phyloP scores from a whole-genome alignment of 2,797 vertebrate genomes.

The Megaceryle alcyon region DNA sequence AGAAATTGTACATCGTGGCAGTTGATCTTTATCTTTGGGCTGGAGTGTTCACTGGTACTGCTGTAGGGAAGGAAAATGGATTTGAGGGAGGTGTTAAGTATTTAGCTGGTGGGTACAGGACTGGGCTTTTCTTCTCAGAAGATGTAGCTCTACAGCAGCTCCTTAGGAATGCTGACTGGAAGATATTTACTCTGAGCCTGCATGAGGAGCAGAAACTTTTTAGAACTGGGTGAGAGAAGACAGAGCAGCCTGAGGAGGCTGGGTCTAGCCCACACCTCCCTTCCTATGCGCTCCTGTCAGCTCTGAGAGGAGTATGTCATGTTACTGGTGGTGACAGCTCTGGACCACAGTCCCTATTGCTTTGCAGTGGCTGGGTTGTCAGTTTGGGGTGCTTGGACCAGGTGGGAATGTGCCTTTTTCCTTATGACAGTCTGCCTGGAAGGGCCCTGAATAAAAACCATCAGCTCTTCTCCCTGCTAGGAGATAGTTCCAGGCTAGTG shows the following conservation, averaged over 20 bases:
- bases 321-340: neutral
- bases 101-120: neutral
- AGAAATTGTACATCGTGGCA: neutral
- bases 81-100: neutral
- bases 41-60: neutral
- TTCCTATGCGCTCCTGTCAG: rapidly evolving
- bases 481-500: neutral
- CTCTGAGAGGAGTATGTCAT: rapidly evolving
- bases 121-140: neutral
- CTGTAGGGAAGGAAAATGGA: neutral
- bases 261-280: rapidly evolving
- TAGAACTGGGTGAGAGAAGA: neutral
- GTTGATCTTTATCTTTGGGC: neutral
- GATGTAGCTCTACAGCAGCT: neutral
- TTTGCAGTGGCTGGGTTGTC: neutral
- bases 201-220: neutral
- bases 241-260: neutral
- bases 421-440: rapidly evolving
- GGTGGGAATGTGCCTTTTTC: neutral
- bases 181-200: neutral
- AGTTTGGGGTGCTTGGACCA: neutral
- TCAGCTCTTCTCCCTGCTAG: neutral
- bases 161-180: neutral
- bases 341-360: rapidly evolving
- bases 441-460: neutral